Percentiles rank a stretch among this genome's conserved stretches.
Evolutionary conservation across 2,888 invertebrate species (phyloP).

Genomic region (Nebria brevicollis): DNA sequence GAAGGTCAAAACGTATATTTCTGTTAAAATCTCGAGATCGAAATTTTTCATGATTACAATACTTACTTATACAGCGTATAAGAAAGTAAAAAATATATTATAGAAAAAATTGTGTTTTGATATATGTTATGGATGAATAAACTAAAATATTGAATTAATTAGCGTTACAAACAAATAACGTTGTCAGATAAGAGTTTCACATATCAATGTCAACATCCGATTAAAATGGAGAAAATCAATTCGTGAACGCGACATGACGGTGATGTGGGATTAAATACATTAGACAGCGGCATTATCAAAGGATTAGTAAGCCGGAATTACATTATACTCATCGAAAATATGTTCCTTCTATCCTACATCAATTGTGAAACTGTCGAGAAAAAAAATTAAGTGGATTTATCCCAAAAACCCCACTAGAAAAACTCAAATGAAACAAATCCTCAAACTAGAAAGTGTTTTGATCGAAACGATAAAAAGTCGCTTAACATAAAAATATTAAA

Average conservation of each 20-base stretch:
- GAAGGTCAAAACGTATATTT: no score
- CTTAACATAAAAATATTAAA: no score
- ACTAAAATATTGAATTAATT: no score
- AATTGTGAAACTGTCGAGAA: background rate
- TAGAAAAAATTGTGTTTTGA: no score
- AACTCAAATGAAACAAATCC: background rate
- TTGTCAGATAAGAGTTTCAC: constrained; percentile 34
- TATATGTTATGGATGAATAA: no score
- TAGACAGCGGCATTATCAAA: constrained; percentile 45
- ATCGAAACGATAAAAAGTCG: background rate
- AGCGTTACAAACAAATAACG: background rate
- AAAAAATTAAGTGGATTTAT: background rate
- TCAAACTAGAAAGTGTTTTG: background rate
- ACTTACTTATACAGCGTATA: no score
- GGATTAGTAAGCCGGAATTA: constrained; percentile 33
- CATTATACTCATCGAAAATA: constrained; percentile 18
- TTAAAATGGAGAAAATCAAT: constrained; percentile 40
- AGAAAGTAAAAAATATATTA: no score
- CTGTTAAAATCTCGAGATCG: no score
- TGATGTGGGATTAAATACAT: constrained; percentile 38
- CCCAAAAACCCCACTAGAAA: background rate
- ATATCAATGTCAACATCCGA: constrained; percentile 44
- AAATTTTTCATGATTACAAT: no score
- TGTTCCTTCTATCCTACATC: background rate
- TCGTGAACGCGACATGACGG: constrained; percentile 24